These are phyloP conservation scores for Hirundo rustica DNA, from an alignment of 2,797 vertebrate species.

Conservation along the genomic window DNA sequence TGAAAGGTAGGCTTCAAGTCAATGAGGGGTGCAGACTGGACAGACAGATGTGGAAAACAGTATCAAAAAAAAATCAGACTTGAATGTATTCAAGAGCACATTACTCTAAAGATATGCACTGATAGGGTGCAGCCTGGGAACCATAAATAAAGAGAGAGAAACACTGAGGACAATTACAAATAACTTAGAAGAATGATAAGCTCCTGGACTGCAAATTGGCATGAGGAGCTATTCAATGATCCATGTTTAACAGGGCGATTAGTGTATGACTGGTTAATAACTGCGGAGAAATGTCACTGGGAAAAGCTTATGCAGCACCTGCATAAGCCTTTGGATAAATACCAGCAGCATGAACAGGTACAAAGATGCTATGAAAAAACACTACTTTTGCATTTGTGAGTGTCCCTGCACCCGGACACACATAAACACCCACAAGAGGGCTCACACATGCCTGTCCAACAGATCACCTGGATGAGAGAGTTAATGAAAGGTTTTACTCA, in stretches of 20 bases:
- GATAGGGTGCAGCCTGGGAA: slow-evolving; percentile 16
- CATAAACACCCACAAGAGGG: background rate
- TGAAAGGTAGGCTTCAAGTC: background rate
- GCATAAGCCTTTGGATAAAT: background rate
- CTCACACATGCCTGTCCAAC: background rate
- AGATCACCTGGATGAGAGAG: background rate
- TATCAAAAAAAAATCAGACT: background rate
- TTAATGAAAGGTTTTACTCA: background rate
- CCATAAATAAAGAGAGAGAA: slow-evolving; percentile 44
- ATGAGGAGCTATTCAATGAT: slow-evolving; percentile 45
- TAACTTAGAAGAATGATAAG: slow-evolving; percentile 47
- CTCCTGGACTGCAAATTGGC: slow-evolving; percentile 42
- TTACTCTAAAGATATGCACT: background rate
- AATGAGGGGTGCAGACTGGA: background rate
- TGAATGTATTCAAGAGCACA: background rate
- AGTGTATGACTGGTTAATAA: slow-evolving; percentile 56
- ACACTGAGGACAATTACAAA: slow-evolving; percentile 45
- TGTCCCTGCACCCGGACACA: background rate
- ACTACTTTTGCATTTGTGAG: background rate
- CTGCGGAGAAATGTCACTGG: background rate
- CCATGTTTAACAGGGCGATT: slow-evolving; percentile 33
- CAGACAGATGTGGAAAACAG: background rate
- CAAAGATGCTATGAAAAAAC: background rate
- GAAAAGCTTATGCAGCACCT: slow-evolving; percentile 12
- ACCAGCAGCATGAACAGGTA: background rate